Evolutionary conservation across 2,888 invertebrate species (phyloP).

Genomic region (Folsomia candida): DNA sequence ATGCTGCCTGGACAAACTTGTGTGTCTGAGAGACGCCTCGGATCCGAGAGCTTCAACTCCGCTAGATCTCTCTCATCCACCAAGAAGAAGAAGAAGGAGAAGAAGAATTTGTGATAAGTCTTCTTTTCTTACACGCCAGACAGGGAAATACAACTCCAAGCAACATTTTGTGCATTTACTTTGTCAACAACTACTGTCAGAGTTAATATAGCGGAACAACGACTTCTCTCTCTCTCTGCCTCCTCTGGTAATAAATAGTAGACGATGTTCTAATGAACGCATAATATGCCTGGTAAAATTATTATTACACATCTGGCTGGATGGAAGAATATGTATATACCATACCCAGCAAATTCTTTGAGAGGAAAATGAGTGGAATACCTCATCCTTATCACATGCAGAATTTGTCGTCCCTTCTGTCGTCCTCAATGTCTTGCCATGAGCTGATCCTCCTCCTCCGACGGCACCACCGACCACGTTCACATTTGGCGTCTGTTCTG

Average conservation of each 20-base stretch:
- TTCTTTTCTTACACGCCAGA: too few species aligned
- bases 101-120: neutral
- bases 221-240: neutral
- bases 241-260: too few species aligned
- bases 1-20: neutral
- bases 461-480: neutral
- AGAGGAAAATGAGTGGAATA: constrained; percentile 19
- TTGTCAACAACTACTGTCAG: constrained; percentile 5
- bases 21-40: too few species aligned
- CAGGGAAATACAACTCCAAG: neutral
- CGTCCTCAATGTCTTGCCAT: neutral
- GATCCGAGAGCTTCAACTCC: too few species aligned
- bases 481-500: neutral
- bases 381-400: constrained; percentile 5
- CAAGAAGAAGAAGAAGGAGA: too few species aligned
- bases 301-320: constrained; percentile 14
- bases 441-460: neutral
- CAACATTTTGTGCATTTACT: neutral
- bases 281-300: too few species aligned
- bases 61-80: too few species aligned
- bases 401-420: neutral
- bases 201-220: constrained; percentile 1
- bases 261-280: too few species aligned
- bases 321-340: too few species aligned
- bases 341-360: too few species aligned